These are phyloP conservation scores for Dynastes tityus DNA, from an alignment of 2,888 invertebrate genomes.

Conservation along the genomic window DNA sequence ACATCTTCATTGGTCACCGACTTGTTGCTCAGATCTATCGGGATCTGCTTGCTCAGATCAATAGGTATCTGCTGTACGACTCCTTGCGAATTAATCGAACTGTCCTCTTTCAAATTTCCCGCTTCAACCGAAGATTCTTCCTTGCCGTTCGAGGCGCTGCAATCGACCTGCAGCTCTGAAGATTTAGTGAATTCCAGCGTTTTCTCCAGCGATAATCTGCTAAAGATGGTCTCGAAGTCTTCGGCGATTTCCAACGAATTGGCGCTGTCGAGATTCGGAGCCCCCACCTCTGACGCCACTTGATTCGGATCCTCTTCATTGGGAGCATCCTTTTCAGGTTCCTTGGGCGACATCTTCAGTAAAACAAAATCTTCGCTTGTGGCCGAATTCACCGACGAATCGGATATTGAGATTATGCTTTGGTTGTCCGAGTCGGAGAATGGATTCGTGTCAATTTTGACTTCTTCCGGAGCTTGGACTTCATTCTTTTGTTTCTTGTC, in stretches of 20 bases:
- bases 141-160: background rate
- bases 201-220: background rate
- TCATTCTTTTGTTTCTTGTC: background rate
- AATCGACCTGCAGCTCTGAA: background rate
- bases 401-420: conserved; percentile 56
- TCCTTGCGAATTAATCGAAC: background rate
- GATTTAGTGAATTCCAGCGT: background rate
- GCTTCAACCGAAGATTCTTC: background rate
- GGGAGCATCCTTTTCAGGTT: background rate
- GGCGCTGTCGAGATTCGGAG: background rate
- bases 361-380: conserved; percentile 54
- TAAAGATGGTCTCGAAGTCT: background rate
- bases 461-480: background rate
- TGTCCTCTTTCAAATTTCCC: background rate
- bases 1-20: background rate
- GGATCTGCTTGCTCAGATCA: conserved; percentile 34
- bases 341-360: conserved; percentile 7
- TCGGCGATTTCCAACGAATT: background rate
- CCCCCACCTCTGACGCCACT: no score
- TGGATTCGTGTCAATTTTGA: conserved; percentile 22
- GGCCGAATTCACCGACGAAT: conserved; percentile 51
- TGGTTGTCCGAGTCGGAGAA: conserved; percentile 55
- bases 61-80: conserved; percentile 30
- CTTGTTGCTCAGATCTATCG: conserved; percentile 37
- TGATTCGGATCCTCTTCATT: background rate